A percentile compares a stretch with the other conserved stretches of the same genome.
phyloP scores from a whole-genome alignment of 2,888 invertebrate genomes.

The Epinotia ramella region DNA sequence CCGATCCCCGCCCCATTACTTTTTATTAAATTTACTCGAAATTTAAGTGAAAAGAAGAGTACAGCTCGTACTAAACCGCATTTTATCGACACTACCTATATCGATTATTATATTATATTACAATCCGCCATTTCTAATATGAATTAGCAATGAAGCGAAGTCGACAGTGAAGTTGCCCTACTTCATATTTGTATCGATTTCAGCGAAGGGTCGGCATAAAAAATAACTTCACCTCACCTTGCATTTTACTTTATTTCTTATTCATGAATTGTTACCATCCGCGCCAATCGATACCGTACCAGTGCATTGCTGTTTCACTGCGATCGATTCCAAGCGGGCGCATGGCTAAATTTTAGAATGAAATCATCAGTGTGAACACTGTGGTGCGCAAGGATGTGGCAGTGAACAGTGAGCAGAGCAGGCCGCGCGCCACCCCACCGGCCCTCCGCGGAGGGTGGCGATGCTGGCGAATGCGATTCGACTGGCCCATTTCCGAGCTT shows the following conservation, averaged over 20 bases:
- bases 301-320: constrained; percentile 19
- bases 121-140: no score
- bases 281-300: constrained; percentile 15
- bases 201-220: not conserved
- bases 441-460: constrained; percentile 47
- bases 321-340: constrained; percentile 19
- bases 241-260: constrained; percentile 24
- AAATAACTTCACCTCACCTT: not conserved
- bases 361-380: constrained; percentile 12
- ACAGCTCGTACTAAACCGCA: no score
- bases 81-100: no score
- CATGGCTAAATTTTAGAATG: constrained; percentile 24
- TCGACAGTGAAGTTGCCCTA: not conserved
- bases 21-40: no score
- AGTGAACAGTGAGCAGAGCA: constrained; percentile 40
- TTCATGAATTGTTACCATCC: constrained; percentile 16
- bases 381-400: constrained; percentile 37
- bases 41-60: no score
- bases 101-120: no score
- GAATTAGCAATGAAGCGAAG: not conserved
- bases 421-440: constrained; percentile 41
- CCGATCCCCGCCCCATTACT: no score
- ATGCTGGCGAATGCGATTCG: constrained; percentile 61
- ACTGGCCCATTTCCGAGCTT: constrained; percentile 70
- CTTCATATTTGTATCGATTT: constrained; percentile 23